These are phyloP conservation scores for Neoarius graeffei DNA, from an alignment of 2,113 vertebrate genomes.

Conservation along the genomic window DNA sequence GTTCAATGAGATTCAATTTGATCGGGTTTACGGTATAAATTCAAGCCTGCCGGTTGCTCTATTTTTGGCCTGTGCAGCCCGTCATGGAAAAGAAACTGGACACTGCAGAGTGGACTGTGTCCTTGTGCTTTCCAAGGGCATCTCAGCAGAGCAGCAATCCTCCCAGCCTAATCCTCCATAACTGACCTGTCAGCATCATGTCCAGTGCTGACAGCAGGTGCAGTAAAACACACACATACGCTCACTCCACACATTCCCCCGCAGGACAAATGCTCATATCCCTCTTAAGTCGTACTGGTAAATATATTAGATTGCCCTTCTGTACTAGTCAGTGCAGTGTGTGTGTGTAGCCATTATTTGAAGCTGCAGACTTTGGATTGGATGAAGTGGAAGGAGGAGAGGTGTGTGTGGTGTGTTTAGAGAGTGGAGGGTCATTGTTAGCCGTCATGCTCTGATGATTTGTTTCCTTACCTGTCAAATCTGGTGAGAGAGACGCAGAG, in stretches of 20 bases:
- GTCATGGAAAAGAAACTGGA: slow-evolving; percentile 15
- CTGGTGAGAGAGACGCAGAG: slow-evolving; percentile 61
- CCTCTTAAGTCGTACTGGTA: background rate
- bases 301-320: slow-evolving; percentile 7
- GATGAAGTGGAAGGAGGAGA: slow-evolving; percentile 16
- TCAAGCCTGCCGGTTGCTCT: slow-evolving; percentile 23
- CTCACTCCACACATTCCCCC: slow-evolving; percentile 8
- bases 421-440: slow-evolving; percentile 70
- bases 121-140: slow-evolving; percentile 60
- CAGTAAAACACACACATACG: slow-evolving; percentile 45
- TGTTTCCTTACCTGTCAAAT: slow-evolving; percentile 77
- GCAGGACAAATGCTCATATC: background rate
- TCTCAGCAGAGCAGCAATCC: slow-evolving; percentile 55
- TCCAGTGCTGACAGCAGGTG: slow-evolving; percentile 63
- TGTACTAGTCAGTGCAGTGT: background rate
- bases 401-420: slow-evolving; percentile 45
- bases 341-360: slow-evolving; percentile 28
- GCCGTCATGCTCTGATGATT: slow-evolving; percentile 77
- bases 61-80: slow-evolving; percentile 22
- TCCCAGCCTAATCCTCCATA: slow-evolving; percentile 67
- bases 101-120: slow-evolving; percentile 44
- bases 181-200: slow-evolving; percentile 65
- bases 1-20: slow-evolving; percentile 17
- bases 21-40: slow-evolving; percentile 5
- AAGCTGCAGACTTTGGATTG: slow-evolving; percentile 33